Percentiles rank a stretch among this genome's conserved stretches.
These are phyloP conservation scores for Erythrolamprus reginae DNA, from an alignment of 2,113 vertebrate species.

Conservation along the genomic window DNA sequence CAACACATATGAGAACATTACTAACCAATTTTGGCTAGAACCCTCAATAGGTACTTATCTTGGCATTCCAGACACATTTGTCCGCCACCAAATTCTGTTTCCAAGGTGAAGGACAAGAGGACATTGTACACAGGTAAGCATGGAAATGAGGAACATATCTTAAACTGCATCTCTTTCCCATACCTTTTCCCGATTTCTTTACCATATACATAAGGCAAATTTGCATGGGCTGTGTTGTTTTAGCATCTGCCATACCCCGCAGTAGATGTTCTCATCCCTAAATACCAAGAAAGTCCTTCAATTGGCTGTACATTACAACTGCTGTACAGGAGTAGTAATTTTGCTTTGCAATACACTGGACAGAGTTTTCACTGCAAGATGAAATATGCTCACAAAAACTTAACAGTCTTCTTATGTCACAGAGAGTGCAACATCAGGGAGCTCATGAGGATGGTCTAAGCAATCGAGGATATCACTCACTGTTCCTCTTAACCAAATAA, in stretches of 20 bases:
- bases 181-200: background rate
- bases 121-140: background rate
- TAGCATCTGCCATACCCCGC: background rate
- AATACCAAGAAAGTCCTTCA: background rate
- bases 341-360: background rate
- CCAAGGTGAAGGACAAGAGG: background rate
- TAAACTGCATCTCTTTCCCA: background rate
- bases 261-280: background rate
- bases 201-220: background rate
- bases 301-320: background rate
- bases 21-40: background rate
- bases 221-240: background rate
- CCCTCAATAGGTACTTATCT: background rate
- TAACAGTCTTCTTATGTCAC: background rate
- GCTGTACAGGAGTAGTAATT: background rate
- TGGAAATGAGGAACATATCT: background rate
- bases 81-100: background rate
- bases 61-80: background rate
- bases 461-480: background rate
- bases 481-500: background rate
- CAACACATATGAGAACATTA: background rate
- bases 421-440: background rate
- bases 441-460: background rate
- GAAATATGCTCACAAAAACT: background rate
- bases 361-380: background rate